These are phyloP conservation scores for Amphipyra tragopoginis DNA, from an alignment of 2,888 invertebrate genomes.

Conservation along the genomic window DNA sequence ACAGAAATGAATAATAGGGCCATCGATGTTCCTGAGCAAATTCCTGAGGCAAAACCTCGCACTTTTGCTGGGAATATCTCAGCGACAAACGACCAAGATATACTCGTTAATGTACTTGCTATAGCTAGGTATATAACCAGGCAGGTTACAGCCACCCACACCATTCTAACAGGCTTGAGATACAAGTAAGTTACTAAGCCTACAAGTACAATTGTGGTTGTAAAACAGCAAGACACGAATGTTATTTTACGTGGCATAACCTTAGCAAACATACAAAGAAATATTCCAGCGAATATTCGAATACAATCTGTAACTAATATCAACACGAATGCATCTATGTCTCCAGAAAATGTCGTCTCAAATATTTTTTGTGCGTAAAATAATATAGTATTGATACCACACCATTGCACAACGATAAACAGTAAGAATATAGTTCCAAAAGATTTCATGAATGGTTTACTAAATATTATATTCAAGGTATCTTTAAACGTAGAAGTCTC, in stretches of 20 bases:
- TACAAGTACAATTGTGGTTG: conserved; percentile 56
- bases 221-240: conserved; percentile 60
- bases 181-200: conserved; percentile 62
- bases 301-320: conserved; percentile 70
- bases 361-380: conserved; percentile 73
- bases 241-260: conserved; percentile 61
- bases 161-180: conserved; percentile 55
- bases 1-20: conserved; percentile 68
- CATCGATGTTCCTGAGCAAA: conserved; percentile 67
- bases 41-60: conserved; percentile 73
- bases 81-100: conserved; percentile 72
- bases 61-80: conserved; percentile 73
- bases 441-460: conserved; percentile 66
- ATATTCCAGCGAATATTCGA: conserved; percentile 49
- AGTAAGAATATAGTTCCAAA: conserved; percentile 56
- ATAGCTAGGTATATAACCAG: conserved; percentile 65
- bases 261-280: conserved; percentile 63
- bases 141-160: conserved; percentile 65
- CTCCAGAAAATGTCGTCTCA: conserved; percentile 65
- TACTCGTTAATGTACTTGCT: conserved; percentile 62
- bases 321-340: conserved; percentile 65
- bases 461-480: conserved; percentile 56
- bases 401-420: conserved; percentile 66
- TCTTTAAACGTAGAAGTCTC: conserved; percentile 53
- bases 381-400: conserved; percentile 69